Evolutionary conservation across 2,113 vertebrate genomes (phyloP).

Genomic region (Hippocampus comes): DNA sequence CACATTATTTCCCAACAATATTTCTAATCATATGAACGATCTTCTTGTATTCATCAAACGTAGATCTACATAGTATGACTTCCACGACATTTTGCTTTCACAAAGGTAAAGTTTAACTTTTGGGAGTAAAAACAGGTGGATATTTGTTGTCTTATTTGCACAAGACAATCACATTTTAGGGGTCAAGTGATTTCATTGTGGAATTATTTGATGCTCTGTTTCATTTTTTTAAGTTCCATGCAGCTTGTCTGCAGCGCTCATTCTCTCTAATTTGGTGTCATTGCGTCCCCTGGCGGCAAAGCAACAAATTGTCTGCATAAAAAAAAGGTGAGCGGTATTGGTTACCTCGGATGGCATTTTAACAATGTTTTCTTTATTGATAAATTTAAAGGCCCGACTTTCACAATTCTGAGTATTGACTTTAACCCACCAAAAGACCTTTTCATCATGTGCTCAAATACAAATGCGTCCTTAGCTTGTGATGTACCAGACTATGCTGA

Average conservation of each 20-base stretch:
- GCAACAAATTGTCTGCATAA: neutral
- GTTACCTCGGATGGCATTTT: too few relatives aligned
- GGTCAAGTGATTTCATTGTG: neutral
- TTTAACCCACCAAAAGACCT: neutral
- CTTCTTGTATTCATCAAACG: neutral
- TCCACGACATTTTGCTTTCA: neutral
- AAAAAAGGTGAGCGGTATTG: neutral
- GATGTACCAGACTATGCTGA: neutral
- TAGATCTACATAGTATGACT: neutral
- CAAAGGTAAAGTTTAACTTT: neutral
- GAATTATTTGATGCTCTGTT: neutral
- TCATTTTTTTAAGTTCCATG: neutral
- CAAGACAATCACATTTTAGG: neutral
- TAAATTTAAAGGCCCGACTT: neutral
- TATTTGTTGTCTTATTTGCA: neutral
- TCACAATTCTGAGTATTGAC: neutral
- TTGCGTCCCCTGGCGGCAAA: conserved; percentile 40
- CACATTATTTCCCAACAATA: too few relatives aligned
- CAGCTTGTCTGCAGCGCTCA: neutral
- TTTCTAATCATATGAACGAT: neutral
- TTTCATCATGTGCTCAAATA: neutral
- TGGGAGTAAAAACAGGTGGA: neutral
- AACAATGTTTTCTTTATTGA: too few relatives aligned
- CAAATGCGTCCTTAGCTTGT: neutral
- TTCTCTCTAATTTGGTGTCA: conserved; percentile 8